Evolutionary conservation across 2,888 invertebrate species (phyloP).

Genomic region (Coleophora deauratella): DNA sequence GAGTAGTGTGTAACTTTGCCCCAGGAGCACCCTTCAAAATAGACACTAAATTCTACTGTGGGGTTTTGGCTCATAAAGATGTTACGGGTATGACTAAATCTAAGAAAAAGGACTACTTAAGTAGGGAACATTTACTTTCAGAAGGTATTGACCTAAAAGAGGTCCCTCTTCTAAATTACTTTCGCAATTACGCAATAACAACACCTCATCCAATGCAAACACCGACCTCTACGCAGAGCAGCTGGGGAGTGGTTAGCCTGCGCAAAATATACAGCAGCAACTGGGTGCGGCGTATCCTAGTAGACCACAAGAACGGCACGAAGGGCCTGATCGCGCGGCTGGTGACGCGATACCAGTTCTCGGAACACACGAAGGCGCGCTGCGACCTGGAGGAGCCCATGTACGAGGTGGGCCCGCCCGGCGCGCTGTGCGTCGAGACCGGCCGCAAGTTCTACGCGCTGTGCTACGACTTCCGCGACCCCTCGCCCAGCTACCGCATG

Average conservation of each 20-base stretch:
- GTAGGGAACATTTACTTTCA: constrained; percentile 22
- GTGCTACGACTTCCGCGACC: constrained; percentile 53
- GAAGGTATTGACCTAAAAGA: constrained; percentile 28
- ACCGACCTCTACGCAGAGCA: background rate
- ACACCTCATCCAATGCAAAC: background rate
- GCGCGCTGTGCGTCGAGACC: constrained; percentile 41
- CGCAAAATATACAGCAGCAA: constrained; percentile 32
- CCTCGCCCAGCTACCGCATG: constrained; percentile 49
- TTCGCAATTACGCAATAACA: background rate
- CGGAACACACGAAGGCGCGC: constrained; percentile 32
- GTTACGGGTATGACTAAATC: constrained; percentile 14
- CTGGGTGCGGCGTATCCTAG: constrained; percentile 28
- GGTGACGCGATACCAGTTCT: constrained; percentile 46
- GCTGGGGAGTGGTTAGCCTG: constrained; percentile 36
- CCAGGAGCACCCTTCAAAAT: constrained; percentile 54
- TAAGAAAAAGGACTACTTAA: constrained; percentile 20
- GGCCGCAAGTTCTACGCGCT: constrained; percentile 41
- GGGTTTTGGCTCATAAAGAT: constrained; percentile 36
- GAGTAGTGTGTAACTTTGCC: constrained; percentile 56
- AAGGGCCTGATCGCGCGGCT: constrained; percentile 38
- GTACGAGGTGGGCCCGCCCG: constrained; percentile 42
- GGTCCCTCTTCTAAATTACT: constrained; percentile 1
- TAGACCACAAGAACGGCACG: constrained; percentile 35
- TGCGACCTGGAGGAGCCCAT: constrained; percentile 48
- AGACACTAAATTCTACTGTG: constrained; percentile 44